phyloP scores from a whole-genome alignment of 2,888 invertebrate species.

The Phalangium opilio region DNA sequence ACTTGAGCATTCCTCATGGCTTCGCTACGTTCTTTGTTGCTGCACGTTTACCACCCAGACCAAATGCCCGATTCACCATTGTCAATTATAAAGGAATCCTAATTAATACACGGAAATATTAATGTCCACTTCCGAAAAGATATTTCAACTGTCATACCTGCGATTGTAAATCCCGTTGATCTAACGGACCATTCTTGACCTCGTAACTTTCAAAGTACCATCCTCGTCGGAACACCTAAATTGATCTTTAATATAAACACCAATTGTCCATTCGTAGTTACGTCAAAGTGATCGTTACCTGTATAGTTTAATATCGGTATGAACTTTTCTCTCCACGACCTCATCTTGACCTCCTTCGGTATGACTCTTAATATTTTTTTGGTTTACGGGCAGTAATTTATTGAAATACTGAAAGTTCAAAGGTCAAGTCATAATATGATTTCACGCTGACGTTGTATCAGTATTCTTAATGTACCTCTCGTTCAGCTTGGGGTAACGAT shows the following conservation, averaged over 20 bases:
- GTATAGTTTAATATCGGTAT: slow-evolving; percentile 45
- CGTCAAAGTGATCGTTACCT: slow-evolving; percentile 26
- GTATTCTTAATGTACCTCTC: too few relatives aligned
- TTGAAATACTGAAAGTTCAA: slow-evolving; percentile 34
- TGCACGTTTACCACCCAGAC: slow-evolving; percentile 70
- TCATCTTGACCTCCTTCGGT: slow-evolving; percentile 33
- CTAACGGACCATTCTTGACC: slow-evolving; percentile 63
- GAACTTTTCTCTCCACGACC: slow-evolving; percentile 25
- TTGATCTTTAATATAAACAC: too few relatives aligned
- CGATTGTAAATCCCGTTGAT: slow-evolving; percentile 56
- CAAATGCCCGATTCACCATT: slow-evolving; percentile 65
- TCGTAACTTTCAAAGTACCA: slow-evolving; percentile 69
- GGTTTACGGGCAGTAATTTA: slow-evolving; percentile 38
- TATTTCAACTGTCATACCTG: too few relatives aligned
- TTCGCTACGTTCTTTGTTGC: slow-evolving; percentile 57
- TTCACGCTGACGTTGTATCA: too few relatives aligned
- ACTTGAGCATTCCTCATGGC: slow-evolving; percentile 69
- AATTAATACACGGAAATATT: too few relatives aligned
- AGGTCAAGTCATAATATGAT: not conserved
- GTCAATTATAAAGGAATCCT: slow-evolving; percentile 60
- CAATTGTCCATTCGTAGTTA: too few relatives aligned
- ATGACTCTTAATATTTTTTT: slow-evolving; percentile 21
- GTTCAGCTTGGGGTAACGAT: slow-evolving; percentile 43
- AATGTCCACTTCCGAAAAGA: too few relatives aligned
- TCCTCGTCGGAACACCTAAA: slow-evolving; percentile 54